Base-by-base conservation (phyloP, 2,888 invertebrate genomes). In the Scelioninae gen. 2 region DNA sequence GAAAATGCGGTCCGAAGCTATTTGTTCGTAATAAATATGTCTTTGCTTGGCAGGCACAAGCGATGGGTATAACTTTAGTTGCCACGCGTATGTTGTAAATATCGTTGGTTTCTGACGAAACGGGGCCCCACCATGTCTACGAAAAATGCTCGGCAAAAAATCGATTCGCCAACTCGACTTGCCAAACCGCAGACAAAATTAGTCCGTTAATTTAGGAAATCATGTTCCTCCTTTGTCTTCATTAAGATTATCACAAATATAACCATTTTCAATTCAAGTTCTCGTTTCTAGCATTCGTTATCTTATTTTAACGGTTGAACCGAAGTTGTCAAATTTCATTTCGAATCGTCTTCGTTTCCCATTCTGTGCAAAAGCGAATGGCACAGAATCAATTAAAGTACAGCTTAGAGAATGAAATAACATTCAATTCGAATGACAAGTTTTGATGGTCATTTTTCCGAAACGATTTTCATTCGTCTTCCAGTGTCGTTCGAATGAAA, bases 111-210 rank as follows among this genome's bases (percentile, higher is more conserved):
- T 45, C 52, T 46, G 39, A 48, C 41, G 67, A 57, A 67, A 41
- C 41, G 22, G 67, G 57, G 41, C 57, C 48, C 67, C 25, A 31
- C 22, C 15, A 6, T 33, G 67, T 57, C 67, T 57, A 33, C 15
- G 50, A 52, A 58, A 68, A 68, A 68, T 52, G 25, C 39, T 39
- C 50, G 3, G 13, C 43, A 37, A 52, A 68, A n/a, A 41, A 25
- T 22, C 35, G 19, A 43, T 58, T 68, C n/a, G 48, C 31, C 43
- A 33, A 11, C 41, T 48, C 50, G n/a, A n/a, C n/a, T n/a, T 67
- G 65, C 65, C 65, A 67, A 67, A 67, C 2, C 4, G n/a, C 65
- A 11, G 48, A 57, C 57, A 67, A 67, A 57, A 65, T 55, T 65
- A 65, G 65, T 48, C 33, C 10, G 55, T 25, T 46, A 55, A 65